Percentiles rank a stretch among this genome's conserved stretches.
Conservation (phyloP, 1,140 invertebrate genomes). For the Hypothenemus hampei region DNA sequence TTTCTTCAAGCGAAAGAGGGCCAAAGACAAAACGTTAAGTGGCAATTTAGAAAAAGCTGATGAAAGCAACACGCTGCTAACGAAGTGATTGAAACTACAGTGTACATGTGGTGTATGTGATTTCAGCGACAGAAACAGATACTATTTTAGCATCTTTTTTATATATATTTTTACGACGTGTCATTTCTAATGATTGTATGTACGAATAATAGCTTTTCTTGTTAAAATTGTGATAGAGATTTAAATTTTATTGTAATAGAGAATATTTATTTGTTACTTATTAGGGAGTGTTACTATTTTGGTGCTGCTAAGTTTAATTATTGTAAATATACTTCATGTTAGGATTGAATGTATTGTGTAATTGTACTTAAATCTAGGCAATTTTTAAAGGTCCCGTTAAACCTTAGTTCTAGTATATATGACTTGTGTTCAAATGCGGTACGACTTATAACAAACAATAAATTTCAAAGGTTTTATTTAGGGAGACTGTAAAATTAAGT, state of each 20-base stretch:
- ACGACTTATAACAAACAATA: too few relatives aligned
- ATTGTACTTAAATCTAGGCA: too few relatives aligned
- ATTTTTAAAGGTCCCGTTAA: too few relatives aligned
- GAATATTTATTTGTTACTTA: conserved; percentile 20
- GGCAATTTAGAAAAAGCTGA: conserved; percentile 67
- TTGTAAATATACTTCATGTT: too few relatives aligned
- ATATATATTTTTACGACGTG: background rate
- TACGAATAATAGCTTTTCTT: background rate
- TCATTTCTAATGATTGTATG: background rate
- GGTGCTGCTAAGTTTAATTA: conserved; percentile 21
- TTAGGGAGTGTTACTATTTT: conserved; percentile 1
- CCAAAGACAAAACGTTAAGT: conserved; percentile 73
- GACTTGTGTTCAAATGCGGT: too few relatives aligned
- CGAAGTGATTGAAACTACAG: background rate
- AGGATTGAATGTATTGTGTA: too few relatives aligned
- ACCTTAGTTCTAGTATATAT: too few relatives aligned
- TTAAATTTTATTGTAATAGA: conserved; percentile 6
- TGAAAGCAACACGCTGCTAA: conserved; percentile 30
- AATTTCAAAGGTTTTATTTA: too few relatives aligned
- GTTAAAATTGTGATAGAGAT: conserved; percentile 16
- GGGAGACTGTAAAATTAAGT: too few relatives aligned
- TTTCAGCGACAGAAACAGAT: background rate
- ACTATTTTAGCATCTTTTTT: background rate
- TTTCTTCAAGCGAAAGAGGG: conserved; percentile 79
- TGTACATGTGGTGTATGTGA: background rate